Evolutionary conservation across 2,888 invertebrate species (phyloP).

Genomic region (Mayetiola destructor): DNA sequence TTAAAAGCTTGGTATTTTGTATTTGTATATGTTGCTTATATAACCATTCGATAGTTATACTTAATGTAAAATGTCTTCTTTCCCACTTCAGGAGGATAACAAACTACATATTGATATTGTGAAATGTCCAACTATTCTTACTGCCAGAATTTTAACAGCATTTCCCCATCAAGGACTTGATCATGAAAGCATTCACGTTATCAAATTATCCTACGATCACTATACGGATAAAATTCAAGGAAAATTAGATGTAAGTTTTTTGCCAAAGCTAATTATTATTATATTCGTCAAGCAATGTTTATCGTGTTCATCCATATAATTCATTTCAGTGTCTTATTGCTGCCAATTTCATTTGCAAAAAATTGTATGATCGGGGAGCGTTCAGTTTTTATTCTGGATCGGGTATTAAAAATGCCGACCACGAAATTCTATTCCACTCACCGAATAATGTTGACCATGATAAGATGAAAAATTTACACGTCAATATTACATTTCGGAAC

Average conservation of each 20-base stretch:
- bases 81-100: not conserved
- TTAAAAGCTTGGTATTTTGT: not conserved
- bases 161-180: not conserved
- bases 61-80: too few species aligned
- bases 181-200: not conserved
- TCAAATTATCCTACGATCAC: not conserved
- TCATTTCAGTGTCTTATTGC: not conserved
- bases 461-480: not conserved
- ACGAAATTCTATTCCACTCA: conserved; percentile 1
- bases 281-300: too few species aligned
- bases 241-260: not conserved
- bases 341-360: not conserved
- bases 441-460: not conserved
- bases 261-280: not conserved
- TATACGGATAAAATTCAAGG: not conserved
- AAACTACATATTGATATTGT: not conserved
- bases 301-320: not conserved
- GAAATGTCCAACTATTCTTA: not conserved
- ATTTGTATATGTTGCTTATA: too few species aligned
- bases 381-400: not conserved
- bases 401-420: not conserved
- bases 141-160: not conserved
- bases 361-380: not conserved
- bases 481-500: not conserved
- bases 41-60: too few species aligned